Conservation (phyloP, 2,797 vertebrate species). For the Mycteria americana region DNA sequence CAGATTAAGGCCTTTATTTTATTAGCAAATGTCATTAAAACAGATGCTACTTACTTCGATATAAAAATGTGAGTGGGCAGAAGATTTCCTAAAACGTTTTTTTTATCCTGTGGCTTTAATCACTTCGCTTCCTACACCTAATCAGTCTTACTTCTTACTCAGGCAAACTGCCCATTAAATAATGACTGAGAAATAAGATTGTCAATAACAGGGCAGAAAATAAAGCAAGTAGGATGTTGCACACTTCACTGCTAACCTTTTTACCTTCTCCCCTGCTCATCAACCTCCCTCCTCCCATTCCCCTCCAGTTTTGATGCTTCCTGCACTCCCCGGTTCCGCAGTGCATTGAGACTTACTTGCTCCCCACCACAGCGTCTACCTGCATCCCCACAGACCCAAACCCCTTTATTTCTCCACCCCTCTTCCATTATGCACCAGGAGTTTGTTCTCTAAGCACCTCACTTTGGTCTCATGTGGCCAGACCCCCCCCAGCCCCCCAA, state of each 20-base stretch:
- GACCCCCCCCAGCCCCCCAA: neutral
- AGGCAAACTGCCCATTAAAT: constrained; percentile 9
- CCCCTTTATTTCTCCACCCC: neutral
- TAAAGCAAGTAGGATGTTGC: constrained; percentile 3
- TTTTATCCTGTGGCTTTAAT: constrained; percentile 31
- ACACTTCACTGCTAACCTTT: constrained; percentile 10
- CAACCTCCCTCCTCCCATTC: neutral
- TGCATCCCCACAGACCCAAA: neutral
- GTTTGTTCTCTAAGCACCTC: neutral
- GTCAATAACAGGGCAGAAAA: constrained; percentile 31
- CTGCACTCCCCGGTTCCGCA: rapidly evolving
- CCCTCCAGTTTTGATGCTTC: neutral
- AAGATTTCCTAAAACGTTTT: neutral
- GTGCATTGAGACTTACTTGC: neutral
- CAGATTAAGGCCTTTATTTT: neutral
- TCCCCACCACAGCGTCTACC: neutral
- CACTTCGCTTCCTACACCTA: neutral
- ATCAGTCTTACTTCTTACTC: neutral
- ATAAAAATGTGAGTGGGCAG: neutral
- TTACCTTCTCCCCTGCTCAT: neutral
- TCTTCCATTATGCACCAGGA: neutral
- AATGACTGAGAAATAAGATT: constrained; percentile 34
- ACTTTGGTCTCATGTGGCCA: neutral
- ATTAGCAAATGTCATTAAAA: neutral
- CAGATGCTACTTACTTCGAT: neutral